These are phyloP conservation scores for Scolopax rusticola DNA, from an alignment of 2,797 vertebrate species.

Conservation along the genomic window DNA sequence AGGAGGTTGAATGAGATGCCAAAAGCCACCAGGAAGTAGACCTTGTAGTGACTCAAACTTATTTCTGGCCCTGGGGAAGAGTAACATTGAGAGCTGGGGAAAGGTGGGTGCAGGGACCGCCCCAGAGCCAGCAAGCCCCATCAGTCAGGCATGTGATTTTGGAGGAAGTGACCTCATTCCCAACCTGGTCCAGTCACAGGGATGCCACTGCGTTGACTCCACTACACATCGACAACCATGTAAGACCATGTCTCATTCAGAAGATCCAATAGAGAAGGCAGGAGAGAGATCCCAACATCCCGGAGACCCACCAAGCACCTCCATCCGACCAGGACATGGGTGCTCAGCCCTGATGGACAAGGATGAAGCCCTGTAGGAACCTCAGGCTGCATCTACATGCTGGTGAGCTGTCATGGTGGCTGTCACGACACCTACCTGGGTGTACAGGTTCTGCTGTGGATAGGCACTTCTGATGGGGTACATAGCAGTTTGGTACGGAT, in stretches of 20 bases:
- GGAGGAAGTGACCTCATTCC: background rate
- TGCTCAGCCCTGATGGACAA: background rate
- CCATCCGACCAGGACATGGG: background rate
- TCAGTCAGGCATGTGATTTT: background rate
- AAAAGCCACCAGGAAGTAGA: background rate
- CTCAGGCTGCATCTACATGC: fast-evolving
- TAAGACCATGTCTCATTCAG: background rate
- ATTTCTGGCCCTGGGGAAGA: background rate
- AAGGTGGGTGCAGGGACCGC: background rate
- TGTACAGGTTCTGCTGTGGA: constrained; percentile 98
- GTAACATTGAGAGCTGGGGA: fast-evolving
- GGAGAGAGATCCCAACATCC: background rate
- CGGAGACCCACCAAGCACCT: background rate
- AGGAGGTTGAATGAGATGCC: background rate
- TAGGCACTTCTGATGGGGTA: constrained; percentile 99
- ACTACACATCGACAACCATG: fast-evolving
- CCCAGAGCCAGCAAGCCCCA: background rate
- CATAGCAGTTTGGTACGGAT: constrained; percentile 96
- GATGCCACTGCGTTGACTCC: background rate
- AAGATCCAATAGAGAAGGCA: background rate
- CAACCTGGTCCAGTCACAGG: background rate
- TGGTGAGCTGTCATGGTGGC: fast-evolving
- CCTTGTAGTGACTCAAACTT: background rate
- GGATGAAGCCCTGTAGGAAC: background rate
- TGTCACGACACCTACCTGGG: constrained; percentile 86